A percentile compares a stretch with the other conserved stretches of the same genome.
phyloP scores from a whole-genome alignment of 2,888 invertebrate genomes.

The Lasioglossum villosulum region DNA sequence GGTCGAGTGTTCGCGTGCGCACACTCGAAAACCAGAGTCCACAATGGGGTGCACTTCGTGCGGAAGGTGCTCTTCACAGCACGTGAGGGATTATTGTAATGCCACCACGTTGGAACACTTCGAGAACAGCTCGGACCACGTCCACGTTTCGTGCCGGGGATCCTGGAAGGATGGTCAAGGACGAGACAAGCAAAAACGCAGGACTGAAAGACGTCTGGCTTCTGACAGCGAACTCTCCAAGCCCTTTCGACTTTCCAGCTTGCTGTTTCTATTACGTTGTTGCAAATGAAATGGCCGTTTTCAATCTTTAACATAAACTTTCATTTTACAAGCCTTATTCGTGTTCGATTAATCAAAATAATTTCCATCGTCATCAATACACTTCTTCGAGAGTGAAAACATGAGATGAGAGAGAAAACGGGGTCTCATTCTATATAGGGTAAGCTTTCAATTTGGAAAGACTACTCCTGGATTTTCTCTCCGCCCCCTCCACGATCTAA shows the following conservation, averaged over 20 bases:
- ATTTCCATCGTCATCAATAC: no score
- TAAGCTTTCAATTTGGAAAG: no score
- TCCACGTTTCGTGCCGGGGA: conserved; percentile 11
- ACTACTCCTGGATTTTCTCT: no score
- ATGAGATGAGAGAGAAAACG: no score
- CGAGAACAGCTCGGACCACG: background rate
- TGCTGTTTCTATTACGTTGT: no score
- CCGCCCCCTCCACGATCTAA: no score
- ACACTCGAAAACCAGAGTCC: background rate
- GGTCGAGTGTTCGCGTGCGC: conserved; percentile 19
- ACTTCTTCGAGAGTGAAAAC: no score
- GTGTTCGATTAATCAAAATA: no score
- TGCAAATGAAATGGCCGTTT: no score
- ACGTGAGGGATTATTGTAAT: conserved; percentile 55
- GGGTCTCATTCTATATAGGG: no score
- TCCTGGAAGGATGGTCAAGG: conserved; percentile 31
- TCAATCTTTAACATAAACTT: no score
- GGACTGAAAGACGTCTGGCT: background rate
- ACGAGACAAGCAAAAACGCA: conserved; percentile 17
- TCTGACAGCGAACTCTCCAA: background rate
- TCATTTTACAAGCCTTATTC: no score
- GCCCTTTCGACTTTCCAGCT: background rate
- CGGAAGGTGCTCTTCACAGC: conserved; percentile 9
- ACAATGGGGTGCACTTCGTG: conserved; percentile 29
- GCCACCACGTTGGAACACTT: conserved; percentile 17